Evolutionary conservation across 2,797 vertebrate species (phyloP), one percentile per base, ranked within the genome.

Genomic region (Lindbergichthys nudifrons): DNA sequence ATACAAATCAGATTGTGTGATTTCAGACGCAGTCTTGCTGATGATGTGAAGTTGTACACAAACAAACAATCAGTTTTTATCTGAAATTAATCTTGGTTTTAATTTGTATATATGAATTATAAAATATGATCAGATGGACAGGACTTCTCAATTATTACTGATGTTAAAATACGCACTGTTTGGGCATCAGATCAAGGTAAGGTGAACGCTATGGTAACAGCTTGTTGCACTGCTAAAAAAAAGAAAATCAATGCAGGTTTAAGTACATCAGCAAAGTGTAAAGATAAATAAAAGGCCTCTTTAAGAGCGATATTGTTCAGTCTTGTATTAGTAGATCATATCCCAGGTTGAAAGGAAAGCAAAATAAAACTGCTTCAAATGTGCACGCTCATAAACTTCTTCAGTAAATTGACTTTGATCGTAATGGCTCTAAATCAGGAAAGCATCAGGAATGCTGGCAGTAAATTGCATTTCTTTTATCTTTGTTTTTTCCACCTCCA

Each of bases 401-500:
- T 36, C 10, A 62, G 21, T 47, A 26, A 59, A 73, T 60, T 48
- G 13, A 43, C 26, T 43, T 80, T 73, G 53, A 71, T 63, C 73
- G 77, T 51, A 70, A 72, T 30, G 32, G 53, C 51, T 3, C 30
- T 61, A 72, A 43, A 1, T 60, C 61, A 50, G 39, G 45, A 64
- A 60, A 57, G 47, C 61, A 80, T 81, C 64, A 78, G 70, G 75
- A 80, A 81, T 65, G 65, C 65, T 23, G 56, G 18, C 36, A 81
- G 61, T 77, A 74, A 89, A 87, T 84, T 68, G 62, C 60, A 73
- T 78, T 83, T 87, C 81, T 88, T 87, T 90, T 74, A 74, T 87
- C 69, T 78, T 52, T 83, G 48, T 80, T 74, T 80, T 75, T 36
- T 87, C 79, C 64, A 52, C 78, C 82, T 54, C 64, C 53, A 77